Evolutionary conservation across 2,113 vertebrate species (phyloP).

Genomic region (Otis tarda): DNA sequence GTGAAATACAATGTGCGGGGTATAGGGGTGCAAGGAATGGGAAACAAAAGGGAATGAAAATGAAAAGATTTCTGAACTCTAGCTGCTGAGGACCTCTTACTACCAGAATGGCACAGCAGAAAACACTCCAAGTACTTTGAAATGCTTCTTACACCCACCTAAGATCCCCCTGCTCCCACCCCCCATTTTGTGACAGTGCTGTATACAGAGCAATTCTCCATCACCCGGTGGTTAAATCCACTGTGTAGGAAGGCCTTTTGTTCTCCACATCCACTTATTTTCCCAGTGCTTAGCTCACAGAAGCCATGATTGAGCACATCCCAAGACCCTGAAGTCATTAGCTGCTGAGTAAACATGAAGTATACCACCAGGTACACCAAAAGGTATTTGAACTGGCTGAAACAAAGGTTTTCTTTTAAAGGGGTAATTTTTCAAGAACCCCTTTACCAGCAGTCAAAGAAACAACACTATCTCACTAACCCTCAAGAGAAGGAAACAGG

Average conservation of each 20-base stretch:
- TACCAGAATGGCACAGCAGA: neutral
- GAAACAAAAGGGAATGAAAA: neutral
- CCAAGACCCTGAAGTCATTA: neutral
- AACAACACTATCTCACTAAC: neutral
- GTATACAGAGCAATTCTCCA: neutral
- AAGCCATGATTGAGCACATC: rapidly evolving
- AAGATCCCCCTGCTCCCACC: neutral
- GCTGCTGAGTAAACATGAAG: neutral
- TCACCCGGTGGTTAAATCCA: neutral
- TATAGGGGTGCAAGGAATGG: neutral
- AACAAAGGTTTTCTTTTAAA: neutral
- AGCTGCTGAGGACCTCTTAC: neutral
- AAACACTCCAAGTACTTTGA: neutral
- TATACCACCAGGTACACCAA: neutral
- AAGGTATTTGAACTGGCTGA: neutral
- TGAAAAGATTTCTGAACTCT: neutral
- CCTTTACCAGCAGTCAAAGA: neutral
- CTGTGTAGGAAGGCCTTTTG: neutral
- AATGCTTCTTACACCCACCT: neutral
- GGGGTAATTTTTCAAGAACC: neutral
- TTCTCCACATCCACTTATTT: neutral
- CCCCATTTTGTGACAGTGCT: neutral
- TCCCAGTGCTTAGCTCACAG: neutral
- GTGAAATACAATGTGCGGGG: neutral
- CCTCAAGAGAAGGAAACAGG: neutral